Evolutionary conservation across 2,113 vertebrate species (phyloP), one percentile per base, ranked within the genome.

Genomic region (Typhlomys cinereus): DNA sequence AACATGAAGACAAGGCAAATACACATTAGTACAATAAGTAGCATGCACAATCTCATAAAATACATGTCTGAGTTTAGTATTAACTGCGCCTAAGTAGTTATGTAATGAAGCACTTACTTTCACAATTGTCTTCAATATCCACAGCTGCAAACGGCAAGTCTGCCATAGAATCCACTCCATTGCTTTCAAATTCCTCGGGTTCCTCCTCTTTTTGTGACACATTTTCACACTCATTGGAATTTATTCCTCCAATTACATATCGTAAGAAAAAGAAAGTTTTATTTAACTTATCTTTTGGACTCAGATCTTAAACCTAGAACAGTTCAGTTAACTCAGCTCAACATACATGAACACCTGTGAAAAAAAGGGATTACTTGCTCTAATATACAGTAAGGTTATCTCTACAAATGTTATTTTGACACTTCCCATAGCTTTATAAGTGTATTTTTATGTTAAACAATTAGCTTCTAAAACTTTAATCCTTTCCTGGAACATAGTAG

Each of bases 61-160:
- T 31, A 27, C 7, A 73, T 3, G 59, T 36, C 39, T 71, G 79
- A 84, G 97, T 98, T 97, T 97, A 97, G 95, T 96, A 34, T 20
- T 61, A 29, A 29, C 0, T 44, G 18, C 34, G 82, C 79, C 39
- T 85, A 79, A 78, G 57, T n/a, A 78, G 7, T 11, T 80, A 85
- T 48, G 76, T 82, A 75, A 75, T 67, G 29, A 85, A 64, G 57
- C 90, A 98, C 98, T 98, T 98, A 98, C 98, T 79, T 88, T 71
- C 96, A 79, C 97, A 95, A 61, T 98, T 98, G 81, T 98, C 98
- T 98, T 98, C 98, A 81, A 97, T 97, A 88, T 98, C 97, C 69
- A 98, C 95, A 92, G 97, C 96, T 2, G 98, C 96, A 97, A 99
- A 98, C 0, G 99, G 98, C 93, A 99, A 98, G 96, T 99, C 98